Conservation (phyloP, 1,140 invertebrate genomes). For the Spodoptera litura region DNA sequence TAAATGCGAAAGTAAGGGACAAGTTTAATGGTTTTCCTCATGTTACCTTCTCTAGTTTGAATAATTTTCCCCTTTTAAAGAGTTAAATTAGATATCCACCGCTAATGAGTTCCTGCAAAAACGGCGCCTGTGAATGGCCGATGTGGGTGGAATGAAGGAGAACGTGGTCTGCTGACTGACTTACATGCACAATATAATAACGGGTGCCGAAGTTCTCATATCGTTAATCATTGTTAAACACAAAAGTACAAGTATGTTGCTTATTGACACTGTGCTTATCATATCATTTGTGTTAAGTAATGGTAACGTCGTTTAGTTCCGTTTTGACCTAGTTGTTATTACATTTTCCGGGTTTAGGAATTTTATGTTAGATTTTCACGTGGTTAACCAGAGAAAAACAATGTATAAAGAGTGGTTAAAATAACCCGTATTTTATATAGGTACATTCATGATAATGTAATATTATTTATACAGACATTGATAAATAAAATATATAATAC, state of each 20-base stretch:
- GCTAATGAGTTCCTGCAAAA: slow-evolving; percentile 45
- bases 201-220: slow-evolving; percentile 4
- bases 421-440: no score
- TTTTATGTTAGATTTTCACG: not conserved
- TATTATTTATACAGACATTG: no score
- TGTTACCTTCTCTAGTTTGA: not conserved
- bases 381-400: not conserved
- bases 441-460: no score
- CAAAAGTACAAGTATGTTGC: not conserved
- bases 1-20: slow-evolving; percentile 16
- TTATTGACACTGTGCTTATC: not conserved
- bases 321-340: not conserved
- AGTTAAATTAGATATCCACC: slow-evolving; percentile 23
- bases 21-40: not conserved
- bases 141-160: slow-evolving; percentile 52
- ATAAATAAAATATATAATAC: no score
- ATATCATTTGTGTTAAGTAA: not conserved
- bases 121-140: slow-evolving; percentile 45
- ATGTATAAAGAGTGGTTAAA: no score
- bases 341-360: not conserved
- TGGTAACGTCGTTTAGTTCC: no score
- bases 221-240: slow-evolving; percentile 15
- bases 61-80: slow-evolving; percentile 25
- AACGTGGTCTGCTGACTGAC: slow-evolving; percentile 40
- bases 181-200: slow-evolving; percentile 23